A percentile compares a stretch with the other conserved stretches of the same genome.
phyloP scores from a whole-genome alignment of 2,797 vertebrate genomes.

The Hoplostethus mediterraneus region DNA sequence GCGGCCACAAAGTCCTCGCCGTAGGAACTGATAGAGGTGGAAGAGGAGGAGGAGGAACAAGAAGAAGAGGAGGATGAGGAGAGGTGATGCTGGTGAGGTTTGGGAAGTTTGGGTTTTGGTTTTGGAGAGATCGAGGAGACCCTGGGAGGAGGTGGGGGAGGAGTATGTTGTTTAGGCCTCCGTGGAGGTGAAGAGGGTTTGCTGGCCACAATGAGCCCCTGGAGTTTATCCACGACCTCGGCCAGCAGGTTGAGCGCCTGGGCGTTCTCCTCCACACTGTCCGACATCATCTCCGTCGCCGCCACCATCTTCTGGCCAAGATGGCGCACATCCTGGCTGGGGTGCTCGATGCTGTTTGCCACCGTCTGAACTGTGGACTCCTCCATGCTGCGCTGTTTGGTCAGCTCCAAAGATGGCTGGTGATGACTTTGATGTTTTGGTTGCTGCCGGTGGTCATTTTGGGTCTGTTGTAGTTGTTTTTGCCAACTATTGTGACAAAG shows the following conservation, averaged over 20 bases:
- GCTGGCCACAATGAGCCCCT: constrained; percentile 69
- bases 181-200: constrained; percentile 23
- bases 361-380: constrained; percentile 62
- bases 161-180: not conserved
- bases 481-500: constrained; percentile 8
- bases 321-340: constrained; percentile 49
- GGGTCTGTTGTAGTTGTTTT: constrained; percentile 9
- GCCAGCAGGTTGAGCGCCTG: constrained; percentile 75
- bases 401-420: constrained; percentile 6
- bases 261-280: constrained; percentile 72
- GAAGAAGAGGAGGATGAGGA: constrained; percentile 21
- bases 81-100: constrained; percentile 6
- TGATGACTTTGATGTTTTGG: not conserved
- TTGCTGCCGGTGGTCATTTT: constrained; percentile 22
- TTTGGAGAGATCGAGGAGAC: constrained; percentile 56
- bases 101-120: constrained; percentile 34
- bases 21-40: constrained; percentile 43
- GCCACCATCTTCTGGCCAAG: constrained; percentile 71
- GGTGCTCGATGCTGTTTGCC: constrained; percentile 54
- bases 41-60: constrained; percentile 56
- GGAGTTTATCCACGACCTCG: constrained; percentile 81
- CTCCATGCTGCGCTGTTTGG: constrained; percentile 63
- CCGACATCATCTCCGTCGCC: constrained; percentile 64
- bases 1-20: constrained; percentile 10
- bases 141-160: constrained; percentile 44